Conservation (phyloP, 2,113 vertebrate species). For the Spheniscus mendiculus region DNA sequence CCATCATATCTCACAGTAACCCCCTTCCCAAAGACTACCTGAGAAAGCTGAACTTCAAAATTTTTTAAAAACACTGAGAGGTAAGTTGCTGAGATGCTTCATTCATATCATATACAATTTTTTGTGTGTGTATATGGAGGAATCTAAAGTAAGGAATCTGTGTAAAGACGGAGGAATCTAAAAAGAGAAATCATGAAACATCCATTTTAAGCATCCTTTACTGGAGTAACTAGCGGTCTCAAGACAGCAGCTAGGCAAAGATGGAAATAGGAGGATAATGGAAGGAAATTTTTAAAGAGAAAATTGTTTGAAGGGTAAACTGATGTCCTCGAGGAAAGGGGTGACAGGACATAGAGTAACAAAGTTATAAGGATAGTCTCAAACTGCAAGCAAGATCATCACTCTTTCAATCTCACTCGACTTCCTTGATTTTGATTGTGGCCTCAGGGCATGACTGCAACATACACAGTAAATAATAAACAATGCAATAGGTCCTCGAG, state of each 20-base stretch:
- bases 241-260: background rate
- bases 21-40: background rate
- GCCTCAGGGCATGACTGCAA: background rate
- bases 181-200: background rate
- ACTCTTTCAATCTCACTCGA: background rate
- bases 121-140: background rate
- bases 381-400: background rate
- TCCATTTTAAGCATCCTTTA: background rate
- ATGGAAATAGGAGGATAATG: background rate
- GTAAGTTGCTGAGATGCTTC: background rate
- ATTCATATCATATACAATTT: background rate
- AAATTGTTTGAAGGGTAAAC: background rate
- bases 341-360: background rate
- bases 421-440: background rate
- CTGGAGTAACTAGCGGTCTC: background rate
- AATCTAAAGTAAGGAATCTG: too few relatives aligned
- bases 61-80: background rate
- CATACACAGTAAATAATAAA: background rate
- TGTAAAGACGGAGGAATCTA: background rate
- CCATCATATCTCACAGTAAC: background rate
- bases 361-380: background rate
- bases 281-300: background rate
- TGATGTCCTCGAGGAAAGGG: background rate
- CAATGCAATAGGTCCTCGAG: background rate
- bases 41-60: background rate